These are phyloP conservation scores for Acromyrmex heyeri DNA, from an alignment of 1,140 invertebrate species.

Conservation along the genomic window DNA sequence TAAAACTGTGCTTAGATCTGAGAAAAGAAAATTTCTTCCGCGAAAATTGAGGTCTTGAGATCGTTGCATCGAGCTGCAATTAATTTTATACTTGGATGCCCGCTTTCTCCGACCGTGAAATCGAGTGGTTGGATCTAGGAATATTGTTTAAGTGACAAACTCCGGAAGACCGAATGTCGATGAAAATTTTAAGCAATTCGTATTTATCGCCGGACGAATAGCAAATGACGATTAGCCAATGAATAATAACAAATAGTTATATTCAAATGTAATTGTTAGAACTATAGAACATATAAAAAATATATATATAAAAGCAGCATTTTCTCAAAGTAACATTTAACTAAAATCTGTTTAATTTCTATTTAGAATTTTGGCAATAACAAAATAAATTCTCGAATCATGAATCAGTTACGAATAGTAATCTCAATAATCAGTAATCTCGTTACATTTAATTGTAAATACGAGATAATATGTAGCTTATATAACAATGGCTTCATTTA, in stretches of 20 bases:
- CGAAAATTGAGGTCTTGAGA: slow-evolving; percentile 40
- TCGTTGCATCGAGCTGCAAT: slow-evolving; percentile 45
- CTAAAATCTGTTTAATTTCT: neutral
- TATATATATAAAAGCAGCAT: neutral
- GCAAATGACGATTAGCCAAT: neutral
- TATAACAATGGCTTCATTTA: slow-evolving; percentile 6
- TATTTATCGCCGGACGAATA: neutral
- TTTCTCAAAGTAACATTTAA: neutral
- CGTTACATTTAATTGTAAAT: neutral
- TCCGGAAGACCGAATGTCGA: neutral
- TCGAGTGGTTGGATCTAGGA: neutral
- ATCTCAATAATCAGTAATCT: neutral
- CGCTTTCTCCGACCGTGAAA: slow-evolving; percentile 24
- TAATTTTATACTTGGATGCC: slow-evolving; percentile 42
- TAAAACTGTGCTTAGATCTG: slow-evolving; percentile 44
- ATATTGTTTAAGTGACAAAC: slow-evolving; percentile 1
- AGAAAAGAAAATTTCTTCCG: slow-evolving; percentile 53
- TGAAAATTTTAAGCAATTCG: neutral
- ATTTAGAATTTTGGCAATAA: neutral
- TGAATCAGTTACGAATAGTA: too few species aligned
- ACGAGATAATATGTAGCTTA: neutral
- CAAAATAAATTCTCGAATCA: neutral
- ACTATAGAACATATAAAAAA: neutral
- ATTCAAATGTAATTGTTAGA: slow-evolving; percentile 1
- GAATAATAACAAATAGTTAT: neutral